Evolutionary conservation across 2,888 invertebrate genomes (phyloP).

Genomic region (Mythimna ferrago): DNA sequence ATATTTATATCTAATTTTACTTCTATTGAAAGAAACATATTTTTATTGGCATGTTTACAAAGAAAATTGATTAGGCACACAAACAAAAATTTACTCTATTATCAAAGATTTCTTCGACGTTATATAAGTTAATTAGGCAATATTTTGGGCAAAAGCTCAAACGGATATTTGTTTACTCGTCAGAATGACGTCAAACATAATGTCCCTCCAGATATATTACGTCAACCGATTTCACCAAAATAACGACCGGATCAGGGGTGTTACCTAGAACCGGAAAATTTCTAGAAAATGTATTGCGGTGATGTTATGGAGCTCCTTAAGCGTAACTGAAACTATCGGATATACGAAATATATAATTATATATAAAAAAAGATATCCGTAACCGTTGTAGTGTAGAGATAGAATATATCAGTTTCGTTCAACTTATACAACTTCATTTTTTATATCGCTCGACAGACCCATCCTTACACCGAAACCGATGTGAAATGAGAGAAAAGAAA

Average conservation of each 20-base stretch:
- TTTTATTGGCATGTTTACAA: constrained; percentile 13
- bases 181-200: constrained; percentile 40
- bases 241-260: constrained; percentile 19
- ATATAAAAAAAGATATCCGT: too few species aligned
- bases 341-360: too few species aligned
- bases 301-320: too few species aligned
- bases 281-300: not conserved
- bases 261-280: not conserved
- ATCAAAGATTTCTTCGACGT: constrained; percentile 1
- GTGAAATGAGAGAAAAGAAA: too few species aligned
- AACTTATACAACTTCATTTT: too few species aligned
- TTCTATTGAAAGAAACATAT: not conserved
- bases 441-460: too few species aligned
- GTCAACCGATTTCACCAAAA: constrained; percentile 48
- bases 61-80: constrained; percentile 1
- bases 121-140: constrained; percentile 30
- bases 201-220: constrained; percentile 33
- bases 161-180: constrained; percentile 41
- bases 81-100: not conserved
- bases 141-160: constrained; percentile 36
- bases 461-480: too few species aligned
- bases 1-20: too few species aligned
- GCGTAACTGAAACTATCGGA: too few species aligned
- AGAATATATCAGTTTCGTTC: too few species aligned
- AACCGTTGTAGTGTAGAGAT: too few species aligned